Evolutionary conservation across 2,797 vertebrate species (phyloP).

Genomic region (Chiroxiphia lanceolata): DNA sequence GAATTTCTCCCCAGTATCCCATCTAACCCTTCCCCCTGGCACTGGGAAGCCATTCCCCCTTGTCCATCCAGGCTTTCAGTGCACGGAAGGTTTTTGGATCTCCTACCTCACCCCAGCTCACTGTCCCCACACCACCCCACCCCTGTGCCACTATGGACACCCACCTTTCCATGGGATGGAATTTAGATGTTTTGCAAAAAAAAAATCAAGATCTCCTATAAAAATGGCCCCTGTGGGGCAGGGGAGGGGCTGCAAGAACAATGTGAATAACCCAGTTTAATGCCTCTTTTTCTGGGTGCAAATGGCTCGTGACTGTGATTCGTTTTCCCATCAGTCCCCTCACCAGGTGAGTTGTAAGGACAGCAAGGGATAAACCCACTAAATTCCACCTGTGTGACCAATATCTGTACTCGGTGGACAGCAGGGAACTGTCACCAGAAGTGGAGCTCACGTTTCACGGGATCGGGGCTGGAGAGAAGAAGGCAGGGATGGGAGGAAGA

Average conservation of each 20-base stretch:
- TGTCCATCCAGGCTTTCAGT: not conserved
- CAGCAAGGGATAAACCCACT: not conserved
- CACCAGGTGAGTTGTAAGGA: accelerated
- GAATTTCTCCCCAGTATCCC: not conserved
- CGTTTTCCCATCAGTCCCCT: not conserved
- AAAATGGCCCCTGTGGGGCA: accelerated
- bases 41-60: not conserved
- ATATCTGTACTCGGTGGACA: accelerated
- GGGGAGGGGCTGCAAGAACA: not conserved
- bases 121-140: not conserved
- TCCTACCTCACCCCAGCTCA: not conserved
- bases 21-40: not conserved
- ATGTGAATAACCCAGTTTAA: accelerated
- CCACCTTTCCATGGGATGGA: accelerated
- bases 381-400: not conserved
- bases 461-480: not conserved
- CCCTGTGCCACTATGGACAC: not conserved
- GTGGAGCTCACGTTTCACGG: not conserved
- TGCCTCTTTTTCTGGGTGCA: not conserved
- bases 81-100: accelerated
- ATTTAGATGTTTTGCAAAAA: not conserved
- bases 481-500: not conserved
- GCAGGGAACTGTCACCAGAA: accelerated
- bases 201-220: not conserved
- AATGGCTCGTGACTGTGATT: accelerated